A percentile compares a stretch with the other conserved stretches of the same genome.
These are phyloP conservation scores for Buteo buteo DNA, from an alignment of 2,113 vertebrate genomes.

Conservation along the genomic window DNA sequence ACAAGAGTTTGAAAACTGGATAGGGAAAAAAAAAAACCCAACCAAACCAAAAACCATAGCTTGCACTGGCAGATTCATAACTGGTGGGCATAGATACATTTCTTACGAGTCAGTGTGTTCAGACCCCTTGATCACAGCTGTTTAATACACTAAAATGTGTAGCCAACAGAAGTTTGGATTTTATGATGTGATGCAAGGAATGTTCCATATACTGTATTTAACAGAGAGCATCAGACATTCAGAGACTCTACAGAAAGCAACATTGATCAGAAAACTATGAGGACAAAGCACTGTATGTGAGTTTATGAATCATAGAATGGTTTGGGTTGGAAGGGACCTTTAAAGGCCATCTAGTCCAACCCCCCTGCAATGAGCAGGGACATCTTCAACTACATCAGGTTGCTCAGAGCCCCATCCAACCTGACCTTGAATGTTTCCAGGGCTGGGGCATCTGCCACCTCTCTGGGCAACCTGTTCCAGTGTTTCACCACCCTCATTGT, in stretches of 20 bases:
- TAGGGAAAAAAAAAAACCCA: background rate
- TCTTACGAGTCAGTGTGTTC: background rate
- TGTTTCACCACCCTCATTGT: background rate
- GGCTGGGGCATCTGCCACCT: background rate
- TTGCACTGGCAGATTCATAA: background rate
- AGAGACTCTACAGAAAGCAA: background rate
- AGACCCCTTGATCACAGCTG: background rate
- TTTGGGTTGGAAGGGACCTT: background rate
- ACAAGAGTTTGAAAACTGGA: background rate
- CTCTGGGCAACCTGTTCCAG: background rate
- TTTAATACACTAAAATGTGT: background rate
- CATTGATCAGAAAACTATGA: background rate
- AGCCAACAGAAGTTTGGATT: background rate
- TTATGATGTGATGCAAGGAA: background rate
- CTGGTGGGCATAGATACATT: background rate
- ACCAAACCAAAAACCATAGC: fast-evolving
- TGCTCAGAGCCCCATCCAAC: fast-evolving
- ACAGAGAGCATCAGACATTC: background rate
- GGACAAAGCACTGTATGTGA: background rate
- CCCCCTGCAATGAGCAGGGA: background rate
- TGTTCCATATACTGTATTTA: background rate
- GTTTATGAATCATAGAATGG: background rate
- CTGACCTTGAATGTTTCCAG: background rate
- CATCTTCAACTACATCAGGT: fast-evolving
- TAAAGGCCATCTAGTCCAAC: background rate